Evolutionary conservation across 1,140 invertebrate species (phyloP).

Genomic region (Listronotus bonariensis): DNA sequence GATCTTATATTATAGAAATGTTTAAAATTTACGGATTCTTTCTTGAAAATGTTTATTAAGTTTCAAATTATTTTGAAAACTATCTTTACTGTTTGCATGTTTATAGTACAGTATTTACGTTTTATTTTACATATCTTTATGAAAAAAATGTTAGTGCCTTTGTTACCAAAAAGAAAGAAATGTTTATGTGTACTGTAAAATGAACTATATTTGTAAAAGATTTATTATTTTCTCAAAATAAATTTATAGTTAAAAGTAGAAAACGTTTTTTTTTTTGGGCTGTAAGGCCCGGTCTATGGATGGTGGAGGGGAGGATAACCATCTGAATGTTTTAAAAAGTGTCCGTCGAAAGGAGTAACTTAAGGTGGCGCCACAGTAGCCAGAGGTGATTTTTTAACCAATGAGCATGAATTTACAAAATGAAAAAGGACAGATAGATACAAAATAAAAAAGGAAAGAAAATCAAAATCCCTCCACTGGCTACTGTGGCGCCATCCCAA

Average conservation of each 20-base stretch:
- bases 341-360: no score
- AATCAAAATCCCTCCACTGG: no score
- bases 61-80: neutral
- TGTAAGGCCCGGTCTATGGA: no score
- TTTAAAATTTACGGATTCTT: neutral
- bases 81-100: constrained; percentile 9
- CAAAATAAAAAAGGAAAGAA: no score
- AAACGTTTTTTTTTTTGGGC: neutral
- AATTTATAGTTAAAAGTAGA: constrained; percentile 39
- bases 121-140: constrained; percentile 31
- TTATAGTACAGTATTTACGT: neutral
- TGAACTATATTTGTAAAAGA: constrained; percentile 43
- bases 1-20: neutral
- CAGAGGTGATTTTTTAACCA: no score
- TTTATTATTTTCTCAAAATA: constrained; percentile 41
- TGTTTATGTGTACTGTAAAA: constrained; percentile 37
- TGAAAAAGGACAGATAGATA: no score
- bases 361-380: no score
- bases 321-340: no score
- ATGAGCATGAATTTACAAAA: no score
- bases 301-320: no score
- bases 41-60: neutral
- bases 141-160: constrained; percentile 36
- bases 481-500: no score
- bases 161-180: constrained; percentile 40